Percentiles rank a stretch among this genome's conserved stretches.
phyloP scores from a whole-genome alignment of 2,888 invertebrate genomes.

The Microctonus aethiopoides region DNA sequence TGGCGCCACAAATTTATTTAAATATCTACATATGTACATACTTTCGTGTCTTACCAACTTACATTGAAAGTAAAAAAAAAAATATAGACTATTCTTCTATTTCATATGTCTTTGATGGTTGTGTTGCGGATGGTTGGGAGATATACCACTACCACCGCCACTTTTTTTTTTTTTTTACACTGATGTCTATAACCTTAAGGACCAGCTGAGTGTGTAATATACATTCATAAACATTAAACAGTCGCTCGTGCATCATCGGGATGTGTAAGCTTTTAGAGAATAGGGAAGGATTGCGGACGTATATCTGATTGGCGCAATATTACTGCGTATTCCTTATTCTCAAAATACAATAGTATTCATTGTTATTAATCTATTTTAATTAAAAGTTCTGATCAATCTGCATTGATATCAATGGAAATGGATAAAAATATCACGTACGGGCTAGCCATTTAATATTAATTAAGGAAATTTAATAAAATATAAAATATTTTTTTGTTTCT shows the following conservation, averaged over 20 bases:
- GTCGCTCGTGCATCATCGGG: constrained; percentile 12
- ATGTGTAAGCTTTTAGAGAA: not conserved
- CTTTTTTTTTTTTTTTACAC: not conserved
- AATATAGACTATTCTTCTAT: not conserved
- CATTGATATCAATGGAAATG: constrained; percentile 1
- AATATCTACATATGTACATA: no score
- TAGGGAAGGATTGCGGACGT: not conserved
- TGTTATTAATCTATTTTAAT: constrained; percentile 13
- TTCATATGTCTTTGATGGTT: no score
- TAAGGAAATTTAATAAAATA: not conserved
- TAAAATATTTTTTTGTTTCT: constrained; percentile 9
- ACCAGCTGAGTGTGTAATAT: constrained; percentile 8
- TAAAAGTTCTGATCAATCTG: not conserved
- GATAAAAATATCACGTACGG: constrained; percentile 10
- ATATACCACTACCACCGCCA: not conserved
- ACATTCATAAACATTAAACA: constrained; percentile 23
- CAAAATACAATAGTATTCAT: constrained; percentile 22
- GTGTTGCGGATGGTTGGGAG: not conserved
- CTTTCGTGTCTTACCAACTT: not conserved
- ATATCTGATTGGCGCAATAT: constrained; percentile 20
- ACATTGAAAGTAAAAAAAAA: not conserved
- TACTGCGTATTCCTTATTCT: constrained; percentile 30
- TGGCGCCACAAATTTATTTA: not conserved
- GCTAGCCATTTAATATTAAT: not conserved
- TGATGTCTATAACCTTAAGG: not conserved